These are phyloP conservation scores for Zelostemma sp. DNA, from an alignment of 1,140 invertebrate genomes.

Conservation along the genomic window DNA sequence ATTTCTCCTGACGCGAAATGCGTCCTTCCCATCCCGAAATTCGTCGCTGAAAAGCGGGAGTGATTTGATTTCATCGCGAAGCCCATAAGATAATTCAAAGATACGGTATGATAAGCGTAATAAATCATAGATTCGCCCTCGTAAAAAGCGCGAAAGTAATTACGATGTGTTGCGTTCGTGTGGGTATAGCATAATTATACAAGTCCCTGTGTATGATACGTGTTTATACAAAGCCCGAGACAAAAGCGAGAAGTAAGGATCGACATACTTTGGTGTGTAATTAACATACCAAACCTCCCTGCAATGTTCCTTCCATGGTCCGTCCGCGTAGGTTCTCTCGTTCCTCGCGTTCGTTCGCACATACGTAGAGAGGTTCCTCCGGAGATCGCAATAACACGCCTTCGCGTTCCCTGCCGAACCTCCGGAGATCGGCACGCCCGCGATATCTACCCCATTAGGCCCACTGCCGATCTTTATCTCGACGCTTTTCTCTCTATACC, in stretches of 20 bases:
- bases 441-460: slow-evolving; percentile 44
- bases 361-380: slow-evolving; percentile 39
- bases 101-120: background rate
- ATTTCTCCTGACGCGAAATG: no score
- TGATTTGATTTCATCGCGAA: no score
- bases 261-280: slow-evolving; percentile 64
- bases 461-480: slow-evolving; percentile 47
- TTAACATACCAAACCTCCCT: slow-evolving; percentile 68
- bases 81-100: background rate
- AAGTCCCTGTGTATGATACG: slow-evolving; percentile 12
- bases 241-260: slow-evolving; percentile 34
- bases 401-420: slow-evolving; percentile 43
- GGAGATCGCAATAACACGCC: slow-evolving; percentile 40
- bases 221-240: slow-evolving; percentile 19
- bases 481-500: slow-evolving; percentile 35
- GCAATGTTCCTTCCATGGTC: slow-evolving; percentile 49
- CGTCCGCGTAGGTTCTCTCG: slow-evolving; percentile 32
- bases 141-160: slow-evolving; percentile 19
- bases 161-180: slow-evolving; percentile 12
- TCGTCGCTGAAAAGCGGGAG: no score
- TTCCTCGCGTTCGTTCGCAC: slow-evolving; percentile 42
- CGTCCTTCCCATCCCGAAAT: background rate
- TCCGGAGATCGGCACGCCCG: slow-evolving; percentile 38
- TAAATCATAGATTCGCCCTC: slow-evolving; percentile 2
- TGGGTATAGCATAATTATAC: slow-evolving; percentile 12